phyloP scores from a whole-genome alignment of 2,888 invertebrate genomes.

The Dasysyrphus albostriatus region DNA sequence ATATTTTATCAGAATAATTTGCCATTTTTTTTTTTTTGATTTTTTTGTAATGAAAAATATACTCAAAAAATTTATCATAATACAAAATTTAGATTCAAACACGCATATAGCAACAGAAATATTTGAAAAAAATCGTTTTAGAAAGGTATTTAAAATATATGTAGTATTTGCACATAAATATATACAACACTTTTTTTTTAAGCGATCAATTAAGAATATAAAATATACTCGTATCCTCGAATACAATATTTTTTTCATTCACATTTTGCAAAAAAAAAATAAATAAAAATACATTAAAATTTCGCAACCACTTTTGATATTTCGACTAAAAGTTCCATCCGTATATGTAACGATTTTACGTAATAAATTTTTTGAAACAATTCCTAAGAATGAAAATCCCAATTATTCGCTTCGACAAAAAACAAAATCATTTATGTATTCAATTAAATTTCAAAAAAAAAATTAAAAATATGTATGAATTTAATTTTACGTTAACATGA shows the following conservation, averaged over 20 bases:
- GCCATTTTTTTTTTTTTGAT: constrained; percentile 1
- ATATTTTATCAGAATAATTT: constrained; percentile 23
- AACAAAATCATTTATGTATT: constrained; percentile 39
- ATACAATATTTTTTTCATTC: constrained; percentile 16
- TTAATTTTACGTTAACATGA: constrained; percentile 53
- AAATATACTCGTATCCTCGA: neutral
- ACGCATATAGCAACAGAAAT: neutral
- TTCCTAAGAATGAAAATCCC: constrained; percentile 27
- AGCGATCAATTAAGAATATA: constrained; percentile 18
- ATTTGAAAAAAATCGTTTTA: constrained; percentile 5
- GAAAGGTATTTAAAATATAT: neutral
- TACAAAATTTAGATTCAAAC: neutral
- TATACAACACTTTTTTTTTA: constrained; percentile 1
- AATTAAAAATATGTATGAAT: constrained; percentile 19
- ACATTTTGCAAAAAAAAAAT: constrained; percentile 19
- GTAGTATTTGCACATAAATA: neutral
- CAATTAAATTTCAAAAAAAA: constrained; percentile 39
- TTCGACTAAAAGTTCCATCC: neutral
- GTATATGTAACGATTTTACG: constrained; percentile 67
- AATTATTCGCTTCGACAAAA: constrained; percentile 39
- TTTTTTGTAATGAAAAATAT: constrained; percentile 24
- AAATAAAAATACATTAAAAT: constrained; percentile 10
- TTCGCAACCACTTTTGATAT: constrained; percentile 44
- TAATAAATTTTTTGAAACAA: constrained; percentile 43
- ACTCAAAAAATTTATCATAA: neutral